Base-by-base conservation (phyloP, 1,140 invertebrate species). In the Aphidius ervi region DNA sequence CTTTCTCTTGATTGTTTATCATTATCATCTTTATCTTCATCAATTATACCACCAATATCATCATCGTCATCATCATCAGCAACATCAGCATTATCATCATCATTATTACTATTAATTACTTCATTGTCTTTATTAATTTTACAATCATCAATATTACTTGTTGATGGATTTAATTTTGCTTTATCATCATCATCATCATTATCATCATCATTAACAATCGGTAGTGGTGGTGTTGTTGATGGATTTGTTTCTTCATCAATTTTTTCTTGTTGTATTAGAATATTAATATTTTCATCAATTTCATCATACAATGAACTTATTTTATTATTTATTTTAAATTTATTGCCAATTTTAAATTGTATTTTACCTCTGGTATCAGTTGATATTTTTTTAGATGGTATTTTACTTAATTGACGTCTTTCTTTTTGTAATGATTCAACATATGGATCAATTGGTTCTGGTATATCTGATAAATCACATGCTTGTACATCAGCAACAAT, bases 311-410 rank as follows among this genome's bases (percentile, higher is more conserved):
- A 52, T 46, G 70, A 72, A 20, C 69, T 73, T 7, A 80, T 50
- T 49, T 76, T 77, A 41, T 77, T 79, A 55, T 75, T 79, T 0
- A 78, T 50, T 16, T 67, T 72, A 23, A 77, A 64, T 48, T 78
- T 73, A 53, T 68, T 74, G 3, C 77, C 75, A 20, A 81, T 74
- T 23, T 81, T 81, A 40, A 81, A 81, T 0, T 74, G 79, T 5
- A 81, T 81, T 41, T 80, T 81, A 0, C 77, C 77, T 10, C 78
- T 63, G 0, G 71, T 61, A 39, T 81, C 78, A 2, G 76, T 68
- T 1, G 74, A 70, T 10, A 81, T 77, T 58, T 78, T 79, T 20
- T 77, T 77, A 0, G 76, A 67, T 1, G 76, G 70, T 58, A 78
- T 77, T 46, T 76, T 76, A 37, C 71, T 79, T 1, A 81, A 49